Evolutionary conservation across 1,140 invertebrate genomes (phyloP).

Genomic region (Drosophila rhopaloa): DNA sequence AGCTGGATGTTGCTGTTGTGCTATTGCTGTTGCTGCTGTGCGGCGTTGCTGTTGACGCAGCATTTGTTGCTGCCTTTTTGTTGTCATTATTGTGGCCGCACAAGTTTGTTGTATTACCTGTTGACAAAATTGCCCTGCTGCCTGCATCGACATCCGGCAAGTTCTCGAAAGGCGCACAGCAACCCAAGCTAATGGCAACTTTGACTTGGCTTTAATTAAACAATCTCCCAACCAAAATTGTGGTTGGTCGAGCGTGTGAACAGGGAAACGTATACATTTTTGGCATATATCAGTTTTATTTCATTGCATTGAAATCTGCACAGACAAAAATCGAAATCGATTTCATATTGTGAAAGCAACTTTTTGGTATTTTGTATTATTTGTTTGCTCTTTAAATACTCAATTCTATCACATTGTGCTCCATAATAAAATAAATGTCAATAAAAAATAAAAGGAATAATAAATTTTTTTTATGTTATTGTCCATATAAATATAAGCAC

Average conservation of each 20-base stretch:
- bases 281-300: slow-evolving; percentile 23
- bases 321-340: not conserved
- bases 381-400: not conserved
- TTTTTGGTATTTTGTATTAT: not conserved
- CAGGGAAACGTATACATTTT: slow-evolving; percentile 46
- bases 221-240: slow-evolving; percentile 37
- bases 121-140: slow-evolving; percentile 61
- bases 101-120: slow-evolving; percentile 76
- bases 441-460: not conserved
- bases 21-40: slow-evolving; percentile 16
- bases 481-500: too few relatives aligned
- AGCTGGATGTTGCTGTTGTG: slow-evolving; percentile 22
- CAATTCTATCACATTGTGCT: too few relatives aligned
- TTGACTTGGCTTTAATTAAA: slow-evolving; percentile 62
- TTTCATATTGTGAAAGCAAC: not conserved
- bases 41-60: slow-evolving; percentile 9
- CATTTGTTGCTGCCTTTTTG: slow-evolving; percentile 28
- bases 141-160: slow-evolving; percentile 65
- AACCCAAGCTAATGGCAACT: slow-evolving; percentile 58
- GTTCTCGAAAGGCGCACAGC: slow-evolving; percentile 52
- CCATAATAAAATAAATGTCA: too few relatives aligned
- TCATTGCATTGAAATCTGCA: slow-evolving; percentile 23
- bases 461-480: too few relatives aligned
- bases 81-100: slow-evolving; percentile 46
- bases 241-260: slow-evolving; percentile 33